A percentile compares a stretch with the other conserved stretches of the same genome.
phyloP scores from a whole-genome alignment of 2,113 vertebrate species.

The Odocoileus virginianus region DNA sequence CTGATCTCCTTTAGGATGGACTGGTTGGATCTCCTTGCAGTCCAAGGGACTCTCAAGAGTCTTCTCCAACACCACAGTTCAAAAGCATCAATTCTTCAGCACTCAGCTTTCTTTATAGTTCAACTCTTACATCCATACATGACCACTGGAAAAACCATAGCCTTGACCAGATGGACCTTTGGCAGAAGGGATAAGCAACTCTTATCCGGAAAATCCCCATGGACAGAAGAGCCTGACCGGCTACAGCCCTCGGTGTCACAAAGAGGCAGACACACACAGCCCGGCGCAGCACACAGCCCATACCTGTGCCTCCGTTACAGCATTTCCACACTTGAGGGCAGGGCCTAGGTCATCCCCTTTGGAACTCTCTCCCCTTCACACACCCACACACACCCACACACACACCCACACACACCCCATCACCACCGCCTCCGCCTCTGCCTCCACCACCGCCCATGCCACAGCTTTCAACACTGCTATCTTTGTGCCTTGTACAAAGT shows the following conservation, averaged over 20 bases:
- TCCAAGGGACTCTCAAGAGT: background rate
- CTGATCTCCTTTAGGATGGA: background rate
- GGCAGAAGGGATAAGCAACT: background rate
- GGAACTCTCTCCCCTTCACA: background rate
- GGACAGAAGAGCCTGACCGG: background rate
- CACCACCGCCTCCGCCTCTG: background rate
- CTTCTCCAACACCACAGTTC: background rate
- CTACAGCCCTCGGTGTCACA: background rate
- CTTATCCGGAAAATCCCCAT: background rate
- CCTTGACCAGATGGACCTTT: background rate
- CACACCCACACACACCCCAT: background rate
- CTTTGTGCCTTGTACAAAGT: constrained; percentile 42
- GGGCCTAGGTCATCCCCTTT: background rate
- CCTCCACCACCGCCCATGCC: background rate
- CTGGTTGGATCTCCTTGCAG: background rate
- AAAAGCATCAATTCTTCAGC: background rate
- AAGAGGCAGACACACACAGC: background rate
- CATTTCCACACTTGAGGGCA: background rate
- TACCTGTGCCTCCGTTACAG: background rate
- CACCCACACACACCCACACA: background rate
- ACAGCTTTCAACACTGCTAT: background rate
- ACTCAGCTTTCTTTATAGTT: background rate
- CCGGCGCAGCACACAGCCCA: background rate
- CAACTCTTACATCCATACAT: background rate
- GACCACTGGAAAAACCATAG: background rate